Evolutionary conservation across 2,797 vertebrate species (phyloP), one percentile per base, ranked within the genome.

Genomic region (Enteromius trimaculatus): DNA sequence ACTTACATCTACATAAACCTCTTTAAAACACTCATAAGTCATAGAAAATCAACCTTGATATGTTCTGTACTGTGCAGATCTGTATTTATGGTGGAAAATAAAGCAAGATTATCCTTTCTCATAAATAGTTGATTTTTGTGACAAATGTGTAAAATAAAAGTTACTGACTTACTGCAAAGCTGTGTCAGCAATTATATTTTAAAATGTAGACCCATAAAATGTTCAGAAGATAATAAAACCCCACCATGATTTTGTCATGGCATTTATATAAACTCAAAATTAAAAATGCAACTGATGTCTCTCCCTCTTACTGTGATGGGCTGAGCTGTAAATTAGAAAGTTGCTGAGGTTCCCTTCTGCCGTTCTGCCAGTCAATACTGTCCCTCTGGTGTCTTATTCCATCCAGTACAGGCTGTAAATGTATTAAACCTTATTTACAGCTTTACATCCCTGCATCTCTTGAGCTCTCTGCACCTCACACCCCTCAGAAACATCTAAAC

Each of bases 391-490:
- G 10, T 58, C 49, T 6, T 23, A 58, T 17, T 80, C 16, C 14
- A 42, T 70, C 16, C 42, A 29, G 8, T 17, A 37, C 51, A 69
- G 10, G 49, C 49, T 70, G 9, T 80, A 70, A 44, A 70, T 80
- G 66, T 69, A 58, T 44, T 70, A 58, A 65, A 44, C n/a, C 49
- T 58, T 80, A 80, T 80, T 69, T 44, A 80, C 65, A 80, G n/a
- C 78, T 70, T 70, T 29, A 34, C 42, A 29, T 53, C 55, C 31
- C 29, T 7, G 3, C n/a, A 80, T 80, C 49, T 26, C 49, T 49
- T 34, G 49, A 80, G 78, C 26, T 23, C 47, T 53, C 17, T 31
- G 60, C 17, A 29, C 37, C 23, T 77, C 37, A 77, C 58, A 77
- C 58, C 55, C 10, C 44, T 64, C 58, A 77, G 23, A 19, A 77